Percentiles rank a stretch among this genome's conserved stretches.
phyloP scores from a whole-genome alignment of 2,113 vertebrate species.

The Eulacestoma nigropectus region DNA sequence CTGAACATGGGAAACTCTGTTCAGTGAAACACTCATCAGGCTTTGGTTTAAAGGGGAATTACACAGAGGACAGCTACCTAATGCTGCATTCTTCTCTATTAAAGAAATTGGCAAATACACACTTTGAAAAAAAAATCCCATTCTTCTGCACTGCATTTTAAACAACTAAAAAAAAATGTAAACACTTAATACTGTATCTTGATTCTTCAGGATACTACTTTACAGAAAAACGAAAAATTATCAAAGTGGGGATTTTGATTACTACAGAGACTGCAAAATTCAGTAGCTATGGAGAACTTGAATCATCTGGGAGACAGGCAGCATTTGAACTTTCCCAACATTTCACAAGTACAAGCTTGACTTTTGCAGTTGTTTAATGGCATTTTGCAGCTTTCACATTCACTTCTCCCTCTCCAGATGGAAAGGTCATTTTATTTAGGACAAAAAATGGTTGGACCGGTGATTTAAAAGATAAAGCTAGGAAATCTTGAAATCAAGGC shows the following conservation, averaged over 20 bases:
- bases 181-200: not conserved
- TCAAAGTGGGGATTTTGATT: not conserved
- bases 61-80: not conserved
- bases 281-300: not conserved
- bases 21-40: not conserved
- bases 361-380: not conserved
- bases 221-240: not conserved
- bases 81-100: not conserved
- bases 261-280: not conserved
- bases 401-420: not conserved
- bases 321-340: not conserved
- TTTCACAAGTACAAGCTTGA: not conserved
- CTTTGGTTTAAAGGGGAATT: not conserved
- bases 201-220: not conserved
- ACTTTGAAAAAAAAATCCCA: not conserved
- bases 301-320: not conserved
- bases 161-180: not conserved
- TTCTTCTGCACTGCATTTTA: not conserved
- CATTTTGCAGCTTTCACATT: not conserved
- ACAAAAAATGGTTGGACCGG: not conserved
- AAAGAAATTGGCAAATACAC: not conserved
- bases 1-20: not conserved
- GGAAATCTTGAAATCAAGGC: not conserved
- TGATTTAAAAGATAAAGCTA: not conserved
- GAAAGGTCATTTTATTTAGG: not conserved